phyloP scores from a whole-genome alignment of 2,888 invertebrate genomes.

The Heliconius aoede region DNA sequence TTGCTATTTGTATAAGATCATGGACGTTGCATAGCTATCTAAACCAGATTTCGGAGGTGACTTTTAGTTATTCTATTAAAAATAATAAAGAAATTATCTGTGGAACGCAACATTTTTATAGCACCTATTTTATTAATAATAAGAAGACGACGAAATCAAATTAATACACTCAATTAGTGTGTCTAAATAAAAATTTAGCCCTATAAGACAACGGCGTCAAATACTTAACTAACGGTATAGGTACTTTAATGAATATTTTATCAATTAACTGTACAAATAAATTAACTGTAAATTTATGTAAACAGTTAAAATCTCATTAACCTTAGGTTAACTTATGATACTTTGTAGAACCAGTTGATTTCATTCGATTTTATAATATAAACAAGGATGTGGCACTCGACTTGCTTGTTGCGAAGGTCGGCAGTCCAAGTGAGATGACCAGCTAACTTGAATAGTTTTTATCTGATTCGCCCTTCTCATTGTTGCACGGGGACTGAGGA shows the following conservation, averaged over 20 bases:
- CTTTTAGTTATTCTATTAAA: not conserved
- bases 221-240: not conserved
- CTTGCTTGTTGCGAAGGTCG: constrained; percentile 41
- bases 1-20: not conserved
- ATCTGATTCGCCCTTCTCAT: constrained; percentile 31
- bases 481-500: constrained; percentile 34
- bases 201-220: not conserved
- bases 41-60: constrained; percentile 10
- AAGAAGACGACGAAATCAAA: not conserved
- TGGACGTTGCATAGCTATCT: not conserved
- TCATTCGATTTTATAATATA: constrained; percentile 34
- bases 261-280: not conserved
- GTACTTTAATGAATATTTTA: not conserved
- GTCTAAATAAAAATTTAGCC: not conserved
- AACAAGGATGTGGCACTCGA: constrained; percentile 40
- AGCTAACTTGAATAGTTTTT: constrained; percentile 11
- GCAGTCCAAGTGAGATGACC: constrained; percentile 24
- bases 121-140: not conserved
- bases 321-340: constrained; percentile 24
- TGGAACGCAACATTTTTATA: not conserved
- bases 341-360: constrained; percentile 24
- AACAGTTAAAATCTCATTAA: constrained; percentile 26
- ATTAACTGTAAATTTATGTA: constrained; percentile 1
- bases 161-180: too few relatives aligned
- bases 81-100: not conserved